Base-by-base conservation (phyloP, 2,113 vertebrate genomes). In the Hemichromis elongatus region DNA sequence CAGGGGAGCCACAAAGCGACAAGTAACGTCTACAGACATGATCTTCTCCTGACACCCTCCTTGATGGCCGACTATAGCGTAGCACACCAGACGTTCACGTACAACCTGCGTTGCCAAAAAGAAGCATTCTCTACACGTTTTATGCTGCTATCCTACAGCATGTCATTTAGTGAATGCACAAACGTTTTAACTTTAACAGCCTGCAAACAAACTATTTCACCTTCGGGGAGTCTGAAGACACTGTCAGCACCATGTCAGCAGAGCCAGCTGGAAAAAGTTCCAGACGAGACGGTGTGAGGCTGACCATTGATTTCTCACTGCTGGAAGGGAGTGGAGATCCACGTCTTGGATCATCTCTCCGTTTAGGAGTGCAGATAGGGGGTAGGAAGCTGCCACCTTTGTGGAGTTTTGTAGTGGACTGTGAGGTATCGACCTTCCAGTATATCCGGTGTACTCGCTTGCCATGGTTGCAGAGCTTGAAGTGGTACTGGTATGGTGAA, bases 211-310 rank as follows among this genome's bases (percentile, higher is more conserved):
- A 70, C 5, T 9, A 9, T 57, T 56, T 91, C 50, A 98, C 98
- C 96, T 96, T 96, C 0, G 97, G 93, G 3, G 26, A 86, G 37
- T 92, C 75, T 45, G 96, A 97, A 57, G 85, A 97, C 33, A 96
- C 97, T 81, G 95, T 94, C 14, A 99, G 92, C 10, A 93, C 16
- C 94, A 99, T 87, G 50, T 97, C 92, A 7, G 87, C 70, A 0
- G 95, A 96, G 79, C 94, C 90, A 19, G 97, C 97, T 0, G 97
- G 97, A 75, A 84, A 33, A 54, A 99, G 92, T 68, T 97, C 95
- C 89, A 96, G 93, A 5, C 88, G 86, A 55, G 16, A 1, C 0
- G 98, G 98, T 5, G 56, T 86, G 75, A 99, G 90, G 82, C 80
- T 95, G 89, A 99, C 97, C 5, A 2, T 26, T 3, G 9, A 26